Percentiles rank a stretch among this genome's conserved stretches.
Conservation (phyloP, 2,797 vertebrate genomes). For the Chrosomus eos region DNA sequence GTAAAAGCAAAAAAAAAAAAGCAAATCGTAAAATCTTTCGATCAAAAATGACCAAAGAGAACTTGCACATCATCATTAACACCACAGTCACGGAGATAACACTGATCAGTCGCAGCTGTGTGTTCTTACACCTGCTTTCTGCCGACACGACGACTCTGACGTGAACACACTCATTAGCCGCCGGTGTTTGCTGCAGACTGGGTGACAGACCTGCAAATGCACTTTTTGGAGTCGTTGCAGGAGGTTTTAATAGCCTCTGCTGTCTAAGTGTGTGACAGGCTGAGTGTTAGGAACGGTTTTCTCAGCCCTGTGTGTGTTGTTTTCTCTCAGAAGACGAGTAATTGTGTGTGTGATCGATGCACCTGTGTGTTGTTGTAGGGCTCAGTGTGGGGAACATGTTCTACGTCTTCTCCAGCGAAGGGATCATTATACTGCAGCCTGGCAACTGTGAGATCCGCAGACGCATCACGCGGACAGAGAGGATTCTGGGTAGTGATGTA, state of each 20-base stretch:
- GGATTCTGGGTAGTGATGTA: slow-evolving; percentile 89
- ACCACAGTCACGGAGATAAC: background rate
- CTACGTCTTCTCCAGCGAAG: slow-evolving; percentile 93
- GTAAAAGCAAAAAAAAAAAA: no score
- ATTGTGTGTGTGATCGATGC: background rate
- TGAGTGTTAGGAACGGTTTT: slow-evolving; percentile 6
- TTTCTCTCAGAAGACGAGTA: background rate
- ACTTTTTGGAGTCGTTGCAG: slow-evolving; percentile 43
- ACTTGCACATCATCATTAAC: no score
- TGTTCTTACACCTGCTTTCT: slow-evolving; percentile 34
- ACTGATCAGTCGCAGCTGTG: background rate
- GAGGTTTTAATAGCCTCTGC: slow-evolving; percentile 22
- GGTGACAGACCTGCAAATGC: slow-evolving; percentile 39
- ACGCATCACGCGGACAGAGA: slow-evolving; percentile 86
- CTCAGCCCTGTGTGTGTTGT: background rate
- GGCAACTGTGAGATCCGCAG: slow-evolving; percentile 90
- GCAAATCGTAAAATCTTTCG: no score
- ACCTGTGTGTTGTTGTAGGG: slow-evolving; percentile 33
- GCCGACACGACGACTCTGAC: slow-evolving; percentile 28
- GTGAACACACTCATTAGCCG: slow-evolving; percentile 42
- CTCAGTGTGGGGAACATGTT: slow-evolving; percentile 95
- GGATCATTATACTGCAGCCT: slow-evolving; percentile 89
- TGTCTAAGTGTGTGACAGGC: background rate
- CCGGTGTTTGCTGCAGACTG: slow-evolving; percentile 39
- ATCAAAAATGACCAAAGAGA: no score